Evolutionary conservation across 2,888 invertebrate species (phyloP).

Genomic region (Noctua janthe): DNA sequence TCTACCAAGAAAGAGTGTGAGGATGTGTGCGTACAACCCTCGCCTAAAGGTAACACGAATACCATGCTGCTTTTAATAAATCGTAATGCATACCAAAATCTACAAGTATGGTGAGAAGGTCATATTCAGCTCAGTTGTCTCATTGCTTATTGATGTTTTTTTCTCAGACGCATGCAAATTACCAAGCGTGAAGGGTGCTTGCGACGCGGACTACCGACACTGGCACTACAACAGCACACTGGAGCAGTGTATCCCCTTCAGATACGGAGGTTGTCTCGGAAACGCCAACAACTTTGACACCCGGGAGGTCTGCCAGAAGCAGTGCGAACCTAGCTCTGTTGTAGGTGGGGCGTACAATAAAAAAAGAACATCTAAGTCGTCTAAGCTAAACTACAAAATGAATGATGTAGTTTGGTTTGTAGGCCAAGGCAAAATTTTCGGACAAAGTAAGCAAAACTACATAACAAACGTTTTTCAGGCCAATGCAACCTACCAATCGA

Average conservation of each 20-base stretch:
- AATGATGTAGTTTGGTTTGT: too few relatives aligned
- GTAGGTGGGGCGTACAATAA: constrained; percentile 87
- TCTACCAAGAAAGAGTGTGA: constrained; percentile 95
- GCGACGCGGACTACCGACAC: constrained; percentile 93
- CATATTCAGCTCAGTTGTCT: not conserved
- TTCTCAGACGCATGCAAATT: constrained; percentile 93
- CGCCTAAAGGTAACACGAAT: constrained; percentile 79
- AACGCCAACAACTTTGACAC: constrained; percentile 97
- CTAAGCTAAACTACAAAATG: not conserved
- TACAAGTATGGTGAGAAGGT: not conserved
- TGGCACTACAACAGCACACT: constrained; percentile 96
- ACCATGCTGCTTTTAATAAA: not conserved
- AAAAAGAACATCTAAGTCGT: too few relatives aligned
- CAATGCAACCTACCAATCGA: constrained; percentile 94
- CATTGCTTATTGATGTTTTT: not conserved
- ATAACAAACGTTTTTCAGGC: constrained; percentile 86
- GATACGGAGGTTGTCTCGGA: constrained; percentile 97
- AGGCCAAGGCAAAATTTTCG: not conserved
- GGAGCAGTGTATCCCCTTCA: constrained; percentile 95
- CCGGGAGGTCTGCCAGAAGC: constrained; percentile 93
- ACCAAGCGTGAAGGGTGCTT: constrained; percentile 95
- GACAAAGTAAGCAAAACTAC: not conserved
- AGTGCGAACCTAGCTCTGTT: constrained; percentile 91
- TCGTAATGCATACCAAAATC: not conserved
- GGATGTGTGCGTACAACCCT: constrained; percentile 94